Percentiles rank a stretch among this genome's conserved stretches.
These are phyloP conservation scores for Pocillopora verrucosa DNA, from an alignment of 64 coral and sea anemone genomes.

Conservation along the genomic window DNA sequence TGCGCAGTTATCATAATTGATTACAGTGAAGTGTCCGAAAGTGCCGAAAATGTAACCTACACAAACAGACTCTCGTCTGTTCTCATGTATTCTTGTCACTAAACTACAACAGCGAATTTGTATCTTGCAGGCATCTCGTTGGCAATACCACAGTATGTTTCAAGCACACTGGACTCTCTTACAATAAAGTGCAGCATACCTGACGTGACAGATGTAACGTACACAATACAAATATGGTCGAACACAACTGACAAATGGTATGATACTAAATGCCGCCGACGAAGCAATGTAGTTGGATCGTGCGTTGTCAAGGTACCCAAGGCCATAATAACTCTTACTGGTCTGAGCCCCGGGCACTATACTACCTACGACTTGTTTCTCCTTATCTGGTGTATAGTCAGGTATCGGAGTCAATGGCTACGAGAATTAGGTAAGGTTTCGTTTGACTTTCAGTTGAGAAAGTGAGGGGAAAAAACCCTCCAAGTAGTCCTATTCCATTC, in stretches of 20 bases:
- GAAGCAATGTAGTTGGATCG: neutral
- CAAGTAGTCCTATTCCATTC: too few species aligned
- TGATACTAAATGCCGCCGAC: neutral
- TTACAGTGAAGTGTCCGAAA: too few species aligned
- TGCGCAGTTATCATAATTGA: too few species aligned
- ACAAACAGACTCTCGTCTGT: too few species aligned
- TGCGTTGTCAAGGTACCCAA: conserved; percentile 2
- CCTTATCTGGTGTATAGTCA: neutral
- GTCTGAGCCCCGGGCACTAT: conserved; percentile 14
- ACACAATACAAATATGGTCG: conserved; percentile 25
- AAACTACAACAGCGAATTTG: neutral
- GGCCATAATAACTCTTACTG: neutral
- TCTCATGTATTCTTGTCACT: too few species aligned
- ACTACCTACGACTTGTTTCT: conserved; percentile 5
- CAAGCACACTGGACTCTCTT: conserved; percentile 7
- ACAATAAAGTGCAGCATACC: neutral
- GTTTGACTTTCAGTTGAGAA: too few species aligned
- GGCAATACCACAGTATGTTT: conserved; percentile 11
- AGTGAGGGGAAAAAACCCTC: too few species aligned
- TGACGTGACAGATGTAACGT: neutral
- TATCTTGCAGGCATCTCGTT: neutral
- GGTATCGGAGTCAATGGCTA: conserved; percentile 7
- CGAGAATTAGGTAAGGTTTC: neutral
- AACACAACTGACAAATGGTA: conserved; percentile 11
- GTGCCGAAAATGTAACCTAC: too few species aligned